Conservation (phyloP, 2,797 vertebrate genomes). For the Caiman crocodilus region DNA sequence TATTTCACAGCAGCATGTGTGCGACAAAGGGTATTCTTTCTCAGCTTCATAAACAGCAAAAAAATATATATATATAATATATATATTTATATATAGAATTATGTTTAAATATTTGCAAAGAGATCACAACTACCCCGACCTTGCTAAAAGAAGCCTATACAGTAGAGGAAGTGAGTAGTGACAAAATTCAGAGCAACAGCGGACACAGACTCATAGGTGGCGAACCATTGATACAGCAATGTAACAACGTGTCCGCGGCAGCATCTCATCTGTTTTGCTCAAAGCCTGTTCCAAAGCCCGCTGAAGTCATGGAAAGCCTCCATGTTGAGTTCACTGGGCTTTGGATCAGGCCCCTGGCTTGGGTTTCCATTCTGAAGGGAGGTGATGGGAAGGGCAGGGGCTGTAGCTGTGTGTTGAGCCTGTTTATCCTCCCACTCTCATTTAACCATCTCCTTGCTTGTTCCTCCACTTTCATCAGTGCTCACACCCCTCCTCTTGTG, state of each 20-base stretch:
- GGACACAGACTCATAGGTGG: constrained; percentile 37
- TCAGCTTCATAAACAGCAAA: constrained; percentile 83
- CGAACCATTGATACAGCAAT: not conserved
- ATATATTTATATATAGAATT: constrained; percentile 79
- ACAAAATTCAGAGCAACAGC: constrained; percentile 48
- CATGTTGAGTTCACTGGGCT: not conserved
- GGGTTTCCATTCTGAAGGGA: not conserved
- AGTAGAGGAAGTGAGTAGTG: constrained; percentile 62
- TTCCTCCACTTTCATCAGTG: fast-evolving
- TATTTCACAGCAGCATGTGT: constrained; percentile 83
- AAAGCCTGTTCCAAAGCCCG: not conserved
- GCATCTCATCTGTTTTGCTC: not conserved
- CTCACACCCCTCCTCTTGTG: fast-evolving
- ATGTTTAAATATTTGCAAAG: constrained; percentile 84
- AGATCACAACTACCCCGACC: constrained; percentile 75
- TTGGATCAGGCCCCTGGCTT: fast-evolving
- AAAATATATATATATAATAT: constrained; percentile 79
- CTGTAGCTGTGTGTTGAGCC: not conserved
- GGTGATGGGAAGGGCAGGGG: not conserved
- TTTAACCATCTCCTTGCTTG: not conserved
- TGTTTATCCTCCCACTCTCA: not conserved
- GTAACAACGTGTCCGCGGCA: not conserved
- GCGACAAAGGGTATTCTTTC: constrained; percentile 72
- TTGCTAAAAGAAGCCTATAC: constrained; percentile 78
- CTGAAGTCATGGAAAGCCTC: not conserved